Evolutionary conservation across 2,113 vertebrate genomes (phyloP).

Genomic region (Aphyosemion australe): DNA sequence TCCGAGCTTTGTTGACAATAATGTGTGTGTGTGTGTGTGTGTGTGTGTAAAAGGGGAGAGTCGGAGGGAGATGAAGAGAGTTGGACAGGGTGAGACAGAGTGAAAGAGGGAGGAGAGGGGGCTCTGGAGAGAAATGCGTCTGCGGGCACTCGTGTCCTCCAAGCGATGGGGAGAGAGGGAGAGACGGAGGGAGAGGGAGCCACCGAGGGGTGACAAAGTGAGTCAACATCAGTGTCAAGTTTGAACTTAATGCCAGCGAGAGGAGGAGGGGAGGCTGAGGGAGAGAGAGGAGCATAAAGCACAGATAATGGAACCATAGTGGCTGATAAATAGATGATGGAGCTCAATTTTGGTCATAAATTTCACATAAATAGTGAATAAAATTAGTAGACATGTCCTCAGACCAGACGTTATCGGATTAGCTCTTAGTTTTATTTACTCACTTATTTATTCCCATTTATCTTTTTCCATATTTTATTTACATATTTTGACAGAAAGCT

Average conservation of each 20-base stretch:
- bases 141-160: conserved; percentile 80
- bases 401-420: conserved; percentile 8
- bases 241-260: conserved; percentile 84
- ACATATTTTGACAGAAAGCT: neutral
- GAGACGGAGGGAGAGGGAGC: conserved; percentile 59
- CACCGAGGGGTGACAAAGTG: conserved; percentile 78
- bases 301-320: conserved; percentile 75
- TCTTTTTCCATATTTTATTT: neutral
- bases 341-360: conserved; percentile 60
- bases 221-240: conserved; percentile 86
- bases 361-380: conserved; percentile 36
- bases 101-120: conserved; percentile 69
- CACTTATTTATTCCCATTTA: neutral
- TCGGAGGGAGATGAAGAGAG: conserved; percentile 71
- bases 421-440: neutral
- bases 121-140: conserved; percentile 80
- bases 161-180: conserved; percentile 64
- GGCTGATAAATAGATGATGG: conserved; percentile 67
- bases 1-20: conserved; percentile 78
- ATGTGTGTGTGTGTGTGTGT: conserved; percentile 44
- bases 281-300: conserved; percentile 73
- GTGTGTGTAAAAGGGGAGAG: conserved; percentile 58
- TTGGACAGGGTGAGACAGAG: conserved; percentile 74
- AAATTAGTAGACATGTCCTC: conserved; percentile 9
- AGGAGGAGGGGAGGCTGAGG: conserved; percentile 73